Base-by-base conservation (phyloP, 2,888 invertebrate species). In the Tetragonula carbonaria region DNA sequence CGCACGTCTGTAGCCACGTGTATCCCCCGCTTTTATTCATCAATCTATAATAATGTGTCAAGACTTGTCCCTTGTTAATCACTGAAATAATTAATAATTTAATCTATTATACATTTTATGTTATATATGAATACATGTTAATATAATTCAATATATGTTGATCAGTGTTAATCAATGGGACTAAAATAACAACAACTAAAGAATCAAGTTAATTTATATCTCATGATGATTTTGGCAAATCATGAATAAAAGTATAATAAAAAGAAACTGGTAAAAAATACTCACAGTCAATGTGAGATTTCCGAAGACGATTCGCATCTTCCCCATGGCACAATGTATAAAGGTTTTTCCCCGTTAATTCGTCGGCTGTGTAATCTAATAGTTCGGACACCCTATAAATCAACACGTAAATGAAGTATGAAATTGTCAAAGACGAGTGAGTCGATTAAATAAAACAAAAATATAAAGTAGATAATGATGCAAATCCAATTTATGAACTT, bases 1-100 rank as follows among this genome's bases (percentile, higher is more conserved):
- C 99, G 95, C 99, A 99, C 0, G 98, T 98, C 95, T 99, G 99
- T 92, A 99, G 95, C 99, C 99, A 99, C 76, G 98, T 98, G 95
- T 97, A 99, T 57, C 99, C 99, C 11, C 99, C 99, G 90, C 97
- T 97, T 95, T 99, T 99, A 95, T 99, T 99, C 97, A 99, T 98
- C 93, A 99, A 95, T 92, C 99, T 97, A 95, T 98, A 99, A 95
- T 99, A 99, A 95, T 98, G 98, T 23, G 99, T 99, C 94, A 99
- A 95, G 81, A 99, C 98, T 95, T 99, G 99, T 23, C 99, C 99
- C 95, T 99, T 99, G 95, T 98, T 97, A 93, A 99, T 97, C 95
- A 99, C 99, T 99, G 96, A 28, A 95, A 91, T 66, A 78, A 83
- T 75, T 1, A 2, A 45, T 38, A 38, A 38, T 38, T 38, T 38